phyloP scores from a whole-genome alignment of 2,888 invertebrate genomes.

The Ypsolopha sequella region DNA sequence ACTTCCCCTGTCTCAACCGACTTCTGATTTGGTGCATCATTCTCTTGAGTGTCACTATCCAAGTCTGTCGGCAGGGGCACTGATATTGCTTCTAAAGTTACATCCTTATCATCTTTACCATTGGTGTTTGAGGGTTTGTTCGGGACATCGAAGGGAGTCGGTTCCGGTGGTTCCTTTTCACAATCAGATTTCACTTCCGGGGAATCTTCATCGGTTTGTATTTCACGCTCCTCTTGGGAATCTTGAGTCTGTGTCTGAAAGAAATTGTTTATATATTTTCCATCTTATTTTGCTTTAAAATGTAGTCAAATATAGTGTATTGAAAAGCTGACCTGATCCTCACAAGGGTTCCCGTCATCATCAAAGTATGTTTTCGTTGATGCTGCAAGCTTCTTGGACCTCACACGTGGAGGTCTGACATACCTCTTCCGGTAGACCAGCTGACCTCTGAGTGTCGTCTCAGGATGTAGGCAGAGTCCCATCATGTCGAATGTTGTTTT shows the following conservation, averaged over 20 bases:
- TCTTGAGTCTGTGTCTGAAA: conserved; percentile 39
- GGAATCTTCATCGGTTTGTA: conserved; percentile 42
- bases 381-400: conserved; percentile 30
- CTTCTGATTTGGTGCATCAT: conserved; percentile 16
- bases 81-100: conserved; percentile 16
- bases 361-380: conserved; percentile 75
- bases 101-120: conserved; percentile 11
- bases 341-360: conserved; percentile 72
- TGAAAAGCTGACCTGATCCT: conserved; percentile 28
- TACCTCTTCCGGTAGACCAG: conserved; percentile 75
- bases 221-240: conserved; percentile 40
- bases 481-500: conserved; percentile 75
- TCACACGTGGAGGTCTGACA: conserved; percentile 64
- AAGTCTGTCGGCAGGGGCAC: conserved; percentile 24
- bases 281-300: too few relatives aligned
- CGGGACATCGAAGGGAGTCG: background rate
- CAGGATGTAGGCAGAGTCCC: conserved; percentile 58
- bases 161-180: conserved; percentile 16
- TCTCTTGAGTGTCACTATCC: conserved; percentile 26
- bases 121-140: conserved; percentile 1
- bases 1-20: conserved; percentile 13
- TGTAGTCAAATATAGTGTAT: conserved; percentile 1
- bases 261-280: too few relatives aligned
- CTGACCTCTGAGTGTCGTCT: conserved; percentile 60
- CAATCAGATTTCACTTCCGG: conserved; percentile 28